A percentile compares a stretch with the other conserved stretches of the same genome.
Conservation (phyloP, 2,888 invertebrate genomes). For the Meteorus colon region DNA sequence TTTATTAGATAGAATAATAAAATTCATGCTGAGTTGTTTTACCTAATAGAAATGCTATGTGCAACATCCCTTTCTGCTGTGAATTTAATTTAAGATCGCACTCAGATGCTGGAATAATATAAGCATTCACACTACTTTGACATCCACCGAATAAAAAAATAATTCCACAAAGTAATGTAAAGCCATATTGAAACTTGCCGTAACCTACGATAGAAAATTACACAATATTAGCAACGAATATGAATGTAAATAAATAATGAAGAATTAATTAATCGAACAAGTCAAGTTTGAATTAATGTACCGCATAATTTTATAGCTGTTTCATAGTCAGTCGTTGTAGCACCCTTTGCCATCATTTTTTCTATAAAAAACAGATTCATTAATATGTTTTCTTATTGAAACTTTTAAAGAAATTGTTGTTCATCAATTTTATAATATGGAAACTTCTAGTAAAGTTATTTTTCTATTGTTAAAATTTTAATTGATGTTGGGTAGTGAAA, state of each 20-base stretch:
- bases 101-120: constrained; percentile 82
- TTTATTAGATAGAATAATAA: background rate
- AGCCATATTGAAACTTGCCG: constrained; percentile 80
- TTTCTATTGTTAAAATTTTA: background rate
- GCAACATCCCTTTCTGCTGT: constrained; percentile 81
- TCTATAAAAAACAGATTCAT: constrained; percentile 52
- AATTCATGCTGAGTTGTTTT: constrained; percentile 31
- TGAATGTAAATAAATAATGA: background rate
- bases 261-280: constrained; percentile 19
- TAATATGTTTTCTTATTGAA: background rate
- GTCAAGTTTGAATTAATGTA: constrained; percentile 45
- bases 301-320: constrained; percentile 64
- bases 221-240: background rate
- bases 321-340: constrained; percentile 60
- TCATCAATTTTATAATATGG: background rate
- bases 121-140: constrained; percentile 81
- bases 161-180: constrained; percentile 79
- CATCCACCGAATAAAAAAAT: constrained; percentile 79
- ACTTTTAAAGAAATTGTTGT: background rate
- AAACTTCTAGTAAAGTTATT: background rate
- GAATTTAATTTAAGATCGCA: constrained; percentile 82
- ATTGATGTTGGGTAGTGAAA: background rate
- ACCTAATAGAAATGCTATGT: constrained; percentile 84
- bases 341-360: constrained; percentile 50
- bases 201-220: constrained; percentile 65